These are phyloP conservation scores for Chitala chitala DNA, from an alignment of 2,113 vertebrate genomes.

Conservation along the genomic window DNA sequence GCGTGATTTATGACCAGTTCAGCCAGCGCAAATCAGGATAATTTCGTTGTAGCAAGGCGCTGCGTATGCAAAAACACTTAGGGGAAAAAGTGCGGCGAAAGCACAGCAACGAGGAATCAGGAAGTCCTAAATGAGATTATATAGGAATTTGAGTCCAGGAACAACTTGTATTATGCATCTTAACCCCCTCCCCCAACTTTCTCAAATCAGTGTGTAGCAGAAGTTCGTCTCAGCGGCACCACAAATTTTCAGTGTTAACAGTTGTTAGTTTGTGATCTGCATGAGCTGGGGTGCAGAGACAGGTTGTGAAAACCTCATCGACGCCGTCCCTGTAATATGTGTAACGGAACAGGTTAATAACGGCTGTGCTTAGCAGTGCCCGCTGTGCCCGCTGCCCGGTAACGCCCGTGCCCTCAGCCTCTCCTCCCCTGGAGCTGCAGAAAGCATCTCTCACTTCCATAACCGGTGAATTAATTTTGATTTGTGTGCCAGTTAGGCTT, in stretches of 20 bases:
- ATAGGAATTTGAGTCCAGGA: slow-evolving; percentile 51
- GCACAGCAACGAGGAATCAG: slow-evolving; percentile 52
- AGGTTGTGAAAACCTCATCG: slow-evolving; percentile 32
- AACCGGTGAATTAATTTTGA: slow-evolving; percentile 7
- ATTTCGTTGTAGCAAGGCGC: slow-evolving; percentile 49
- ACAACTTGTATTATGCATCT: slow-evolving; percentile 32
- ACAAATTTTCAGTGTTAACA: slow-evolving; percentile 44
- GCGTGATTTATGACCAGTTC: slow-evolving; percentile 47
- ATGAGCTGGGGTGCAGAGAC: slow-evolving; percentile 49
- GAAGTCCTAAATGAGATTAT: slow-evolving; percentile 53
- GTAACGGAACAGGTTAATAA: slow-evolving; percentile 6
- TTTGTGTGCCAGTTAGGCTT: slow-evolving; percentile 11
- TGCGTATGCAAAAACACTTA: slow-evolving; percentile 51
- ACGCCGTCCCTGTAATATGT: slow-evolving; percentile 48
- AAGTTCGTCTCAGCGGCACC: slow-evolving; percentile 51
- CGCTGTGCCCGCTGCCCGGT: background rate
- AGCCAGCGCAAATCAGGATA: slow-evolving; percentile 45
- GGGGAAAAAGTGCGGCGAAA: slow-evolving; percentile 32
- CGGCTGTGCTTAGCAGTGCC: background rate
- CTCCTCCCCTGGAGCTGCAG: background rate
- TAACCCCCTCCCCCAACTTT: slow-evolving; percentile 55
- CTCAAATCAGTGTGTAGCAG: slow-evolving; percentile 50
- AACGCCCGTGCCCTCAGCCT: background rate
- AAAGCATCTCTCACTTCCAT: background rate
- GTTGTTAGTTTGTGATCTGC: slow-evolving; percentile 47